These are phyloP conservation scores for Gallinago nigripennis DNA, from an alignment of 2,797 vertebrate genomes.

Conservation along the genomic window DNA sequence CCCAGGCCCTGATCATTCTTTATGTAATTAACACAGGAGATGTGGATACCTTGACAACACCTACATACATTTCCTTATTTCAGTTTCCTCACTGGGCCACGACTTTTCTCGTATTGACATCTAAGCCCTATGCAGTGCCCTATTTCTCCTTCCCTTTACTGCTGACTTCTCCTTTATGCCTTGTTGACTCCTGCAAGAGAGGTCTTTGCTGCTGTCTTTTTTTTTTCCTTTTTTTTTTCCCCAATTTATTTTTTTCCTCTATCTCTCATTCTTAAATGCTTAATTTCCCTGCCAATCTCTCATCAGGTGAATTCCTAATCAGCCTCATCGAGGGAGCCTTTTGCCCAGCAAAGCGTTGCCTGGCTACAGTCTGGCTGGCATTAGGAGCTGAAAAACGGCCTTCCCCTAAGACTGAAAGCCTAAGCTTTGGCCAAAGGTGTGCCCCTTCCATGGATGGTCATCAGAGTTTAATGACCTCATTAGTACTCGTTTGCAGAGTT, in stretches of 20 bases:
- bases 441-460: background rate
- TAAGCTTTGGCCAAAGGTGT: background rate
- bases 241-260: background rate
- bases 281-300: background rate
- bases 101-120: background rate
- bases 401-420: accelerated
- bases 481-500: background rate
- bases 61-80: background rate
- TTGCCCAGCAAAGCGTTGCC: background rate
- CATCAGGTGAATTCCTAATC: background rate
- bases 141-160: background rate
- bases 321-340: background rate
- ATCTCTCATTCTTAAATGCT: background rate
- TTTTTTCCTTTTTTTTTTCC: background rate
- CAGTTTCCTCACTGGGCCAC: background rate
- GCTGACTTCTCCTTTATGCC: background rate
- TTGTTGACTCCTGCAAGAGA: background rate
- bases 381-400: background rate
- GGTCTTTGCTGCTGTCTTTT: background rate
- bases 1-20: background rate
- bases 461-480: conserved; percentile 23
- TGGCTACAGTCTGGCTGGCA: background rate
- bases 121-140: background rate
- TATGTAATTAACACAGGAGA: background rate
- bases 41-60: background rate